Percentiles rank a stretch among this genome's conserved stretches.
Conservation (phyloP, 1,140 invertebrate genomes). For the Drosophila subpulchrella region DNA sequence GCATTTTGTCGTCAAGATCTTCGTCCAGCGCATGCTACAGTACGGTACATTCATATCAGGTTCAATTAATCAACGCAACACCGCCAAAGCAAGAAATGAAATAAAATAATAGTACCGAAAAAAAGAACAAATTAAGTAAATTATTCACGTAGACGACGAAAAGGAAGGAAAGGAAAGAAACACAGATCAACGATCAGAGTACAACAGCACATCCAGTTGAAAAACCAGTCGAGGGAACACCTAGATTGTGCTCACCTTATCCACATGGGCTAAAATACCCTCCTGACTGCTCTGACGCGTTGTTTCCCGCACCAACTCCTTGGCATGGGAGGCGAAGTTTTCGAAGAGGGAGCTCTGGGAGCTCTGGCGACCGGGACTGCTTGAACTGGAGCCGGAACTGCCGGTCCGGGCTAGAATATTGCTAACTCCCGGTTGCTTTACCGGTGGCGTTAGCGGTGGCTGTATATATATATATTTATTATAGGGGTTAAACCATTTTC, state of each 20-base stretch:
- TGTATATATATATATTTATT: not conserved
- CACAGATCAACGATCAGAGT: constrained; percentile 53
- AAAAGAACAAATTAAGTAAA: not conserved
- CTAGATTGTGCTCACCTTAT: constrained; percentile 88
- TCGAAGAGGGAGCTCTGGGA: constrained; percentile 93
- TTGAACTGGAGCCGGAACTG: constrained; percentile 87
- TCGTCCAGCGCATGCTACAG: constrained; percentile 77
- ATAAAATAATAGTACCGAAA: not conserved
- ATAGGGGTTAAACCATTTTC: no score
- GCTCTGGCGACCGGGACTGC: constrained; percentile 87
- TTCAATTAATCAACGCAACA: constrained; percentile 36
- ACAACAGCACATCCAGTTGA: constrained; percentile 55
- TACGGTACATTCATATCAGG: constrained; percentile 58
- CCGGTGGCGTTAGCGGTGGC: constrained; percentile 85
- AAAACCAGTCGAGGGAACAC: not conserved
- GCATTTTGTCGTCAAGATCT: constrained; percentile 84
- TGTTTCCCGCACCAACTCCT: constrained; percentile 93
- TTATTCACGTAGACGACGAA: not conserved
- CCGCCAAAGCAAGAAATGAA: not conserved
- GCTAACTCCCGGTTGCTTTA: constrained; percentile 88
- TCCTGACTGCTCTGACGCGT: constrained; percentile 95
- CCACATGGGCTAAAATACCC: constrained; percentile 94
- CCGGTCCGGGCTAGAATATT: constrained; percentile 88
- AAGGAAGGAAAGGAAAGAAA: constrained; percentile 23
- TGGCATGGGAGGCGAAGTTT: constrained; percentile 93